Evolutionary conservation across 1,140 invertebrate species (phyloP).

Genomic region (Caenorhabditis tropicalis): DNA sequence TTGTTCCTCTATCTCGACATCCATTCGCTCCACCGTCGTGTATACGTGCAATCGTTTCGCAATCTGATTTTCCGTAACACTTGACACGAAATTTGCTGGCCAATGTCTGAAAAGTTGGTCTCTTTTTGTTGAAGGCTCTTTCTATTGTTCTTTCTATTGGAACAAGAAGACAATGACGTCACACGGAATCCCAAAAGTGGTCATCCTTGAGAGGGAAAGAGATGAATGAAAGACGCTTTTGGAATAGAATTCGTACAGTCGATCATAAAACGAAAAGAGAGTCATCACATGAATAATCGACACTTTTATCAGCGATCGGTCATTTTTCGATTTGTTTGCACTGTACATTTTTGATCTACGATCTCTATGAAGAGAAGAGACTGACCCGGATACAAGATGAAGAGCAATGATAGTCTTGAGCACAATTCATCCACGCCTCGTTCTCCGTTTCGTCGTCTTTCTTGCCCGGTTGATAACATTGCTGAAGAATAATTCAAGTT

Average conservation of each 20-base stretch:
- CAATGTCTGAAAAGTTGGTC: conserved; percentile 61
- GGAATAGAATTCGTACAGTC: conserved; percentile 4
- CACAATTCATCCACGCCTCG: conserved; percentile 70
- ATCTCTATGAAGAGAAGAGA: not conserved
- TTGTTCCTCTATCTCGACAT: conserved; percentile 67
- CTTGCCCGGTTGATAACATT: conserved; percentile 71
- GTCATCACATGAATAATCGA: conserved; percentile 2
- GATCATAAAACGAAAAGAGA: not conserved
- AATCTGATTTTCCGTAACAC: conserved; percentile 71
- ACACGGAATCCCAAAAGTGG: not conserved
- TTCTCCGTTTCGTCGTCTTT: conserved; percentile 69
- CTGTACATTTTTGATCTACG: conserved; percentile 5
- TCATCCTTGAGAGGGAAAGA: not conserved
- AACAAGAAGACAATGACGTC: not conserved
- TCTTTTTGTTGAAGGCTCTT: too few species aligned
- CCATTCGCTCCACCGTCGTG: conserved; percentile 74
- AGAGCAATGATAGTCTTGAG: conserved; percentile 70
- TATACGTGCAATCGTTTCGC: conserved; percentile 72
- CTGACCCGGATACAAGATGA: conserved; percentile 69
- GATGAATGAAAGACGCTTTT: not conserved
- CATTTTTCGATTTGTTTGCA: not conserved
- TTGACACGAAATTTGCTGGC: conserved; percentile 68
- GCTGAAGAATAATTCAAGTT: too few species aligned
- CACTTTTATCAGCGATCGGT: conserved; percentile 10
- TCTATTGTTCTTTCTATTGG: not conserved